Percentiles rank a stretch among this genome's conserved stretches.
phyloP scores from a whole-genome alignment of 1,140 invertebrate genomes.

The Eueides isabella region DNA sequence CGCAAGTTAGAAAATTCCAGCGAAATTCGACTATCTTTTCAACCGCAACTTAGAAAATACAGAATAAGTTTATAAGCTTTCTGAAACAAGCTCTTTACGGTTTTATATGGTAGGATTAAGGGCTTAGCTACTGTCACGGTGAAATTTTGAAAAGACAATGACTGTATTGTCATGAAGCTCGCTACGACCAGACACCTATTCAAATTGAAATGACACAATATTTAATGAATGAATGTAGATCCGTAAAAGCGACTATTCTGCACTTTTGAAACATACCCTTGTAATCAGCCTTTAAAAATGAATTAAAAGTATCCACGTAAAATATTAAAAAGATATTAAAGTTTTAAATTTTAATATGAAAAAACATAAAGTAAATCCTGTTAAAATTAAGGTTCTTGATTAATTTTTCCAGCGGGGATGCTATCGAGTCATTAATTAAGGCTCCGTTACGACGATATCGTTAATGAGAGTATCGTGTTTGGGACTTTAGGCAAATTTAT shows the following conservation, averaged over 20 bases:
- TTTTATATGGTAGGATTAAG: conserved; percentile 28
- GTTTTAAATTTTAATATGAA: background rate
- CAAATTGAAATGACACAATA: conserved; percentile 2
- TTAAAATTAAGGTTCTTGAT: background rate
- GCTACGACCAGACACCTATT: background rate
- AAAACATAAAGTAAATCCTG: background rate
- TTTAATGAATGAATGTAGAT: background rate
- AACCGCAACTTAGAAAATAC: conserved; percentile 36
- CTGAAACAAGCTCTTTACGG: conserved; percentile 25
- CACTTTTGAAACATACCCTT: no score
- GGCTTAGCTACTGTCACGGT: conserved; percentile 14
- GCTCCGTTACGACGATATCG: background rate
- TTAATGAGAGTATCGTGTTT: conserved; percentile 44
- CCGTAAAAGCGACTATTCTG: background rate
- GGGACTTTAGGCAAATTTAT: conserved; percentile 42
- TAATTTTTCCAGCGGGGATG: conserved; percentile 14
- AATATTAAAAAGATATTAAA: no score
- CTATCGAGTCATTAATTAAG: conserved; percentile 16
- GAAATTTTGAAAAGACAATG: conserved; percentile 24
- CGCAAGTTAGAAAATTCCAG: conserved; percentile 36
- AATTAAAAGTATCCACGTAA: no score
- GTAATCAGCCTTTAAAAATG: no score
- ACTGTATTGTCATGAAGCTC: background rate
- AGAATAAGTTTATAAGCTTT: conserved; percentile 30
- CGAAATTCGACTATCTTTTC: no score